Evolutionary conservation across 2,113 vertebrate genomes (phyloP).

Genomic region (Laterallus jamaicensis): DNA sequence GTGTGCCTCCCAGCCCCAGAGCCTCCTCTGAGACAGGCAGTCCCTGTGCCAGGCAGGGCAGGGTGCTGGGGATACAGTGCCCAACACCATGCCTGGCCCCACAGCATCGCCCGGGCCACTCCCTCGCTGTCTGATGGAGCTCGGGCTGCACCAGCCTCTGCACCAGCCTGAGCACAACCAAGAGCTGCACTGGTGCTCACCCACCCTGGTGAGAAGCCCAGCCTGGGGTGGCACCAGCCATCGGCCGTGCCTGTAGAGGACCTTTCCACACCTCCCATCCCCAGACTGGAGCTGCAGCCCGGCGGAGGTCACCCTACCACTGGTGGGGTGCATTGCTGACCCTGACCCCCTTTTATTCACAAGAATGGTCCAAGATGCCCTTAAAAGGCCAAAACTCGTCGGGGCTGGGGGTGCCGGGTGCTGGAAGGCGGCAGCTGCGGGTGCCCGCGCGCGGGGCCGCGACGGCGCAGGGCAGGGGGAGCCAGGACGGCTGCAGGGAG

Average conservation of each 20-base stretch:
- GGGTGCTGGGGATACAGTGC: no score
- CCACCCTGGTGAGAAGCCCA: neutral
- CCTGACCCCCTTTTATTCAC: neutral
- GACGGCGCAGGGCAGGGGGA: neutral
- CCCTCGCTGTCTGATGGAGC: neutral
- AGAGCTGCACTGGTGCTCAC: neutral
- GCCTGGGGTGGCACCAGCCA: neutral
- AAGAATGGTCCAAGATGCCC: slow-evolving; percentile 69
- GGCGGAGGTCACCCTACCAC: rapidly evolving
- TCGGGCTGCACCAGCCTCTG: rapidly evolving
- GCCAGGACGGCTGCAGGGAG: neutral
- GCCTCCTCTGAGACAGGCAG: neutral
- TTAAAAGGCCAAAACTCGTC: slow-evolving; percentile 76
- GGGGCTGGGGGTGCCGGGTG: slow-evolving; percentile 35
- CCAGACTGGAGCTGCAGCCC: rapidly evolving
- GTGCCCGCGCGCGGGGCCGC: neutral
- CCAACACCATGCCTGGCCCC: rapidly evolving
- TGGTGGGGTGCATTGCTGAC: rapidly evolving
- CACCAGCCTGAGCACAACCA: neutral
- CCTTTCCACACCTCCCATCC: rapidly evolving
- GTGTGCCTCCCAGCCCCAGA: rapidly evolving
- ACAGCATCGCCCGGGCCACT: neutral
- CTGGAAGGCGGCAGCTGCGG: slow-evolving; percentile 73
- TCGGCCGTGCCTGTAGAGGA: rapidly evolving
- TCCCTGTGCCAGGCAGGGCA: rapidly evolving